phyloP scores from a whole-genome alignment of 2,113 vertebrate genomes.

The Lagopus leucura region DNA sequence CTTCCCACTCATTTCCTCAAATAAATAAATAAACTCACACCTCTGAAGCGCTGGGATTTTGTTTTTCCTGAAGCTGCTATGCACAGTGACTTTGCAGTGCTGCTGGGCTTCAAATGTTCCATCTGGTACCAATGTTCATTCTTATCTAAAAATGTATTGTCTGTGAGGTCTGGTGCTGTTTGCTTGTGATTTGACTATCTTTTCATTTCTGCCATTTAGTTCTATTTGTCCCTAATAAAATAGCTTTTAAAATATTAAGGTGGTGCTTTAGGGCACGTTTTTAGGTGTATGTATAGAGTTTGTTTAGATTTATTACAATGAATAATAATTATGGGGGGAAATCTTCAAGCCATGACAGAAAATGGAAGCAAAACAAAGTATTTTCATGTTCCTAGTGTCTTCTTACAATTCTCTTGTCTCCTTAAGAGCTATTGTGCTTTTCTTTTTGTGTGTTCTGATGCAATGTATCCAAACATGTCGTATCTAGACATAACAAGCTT shows the following conservation, averaged over 20 bases:
- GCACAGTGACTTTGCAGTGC: not conserved
- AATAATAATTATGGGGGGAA: not conserved
- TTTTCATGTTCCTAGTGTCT: not conserved
- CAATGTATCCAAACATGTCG: not conserved
- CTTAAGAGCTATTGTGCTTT: not conserved
- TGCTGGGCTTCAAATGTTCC: slow-evolving; percentile 16
- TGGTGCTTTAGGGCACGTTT: not conserved
- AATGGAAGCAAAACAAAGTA: not conserved
- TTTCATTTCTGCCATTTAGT: not conserved
- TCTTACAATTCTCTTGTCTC: not conserved
- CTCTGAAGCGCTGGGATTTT: not conserved
- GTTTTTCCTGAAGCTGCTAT: not conserved
- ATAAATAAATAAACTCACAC: not conserved
- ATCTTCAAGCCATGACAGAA: not conserved
- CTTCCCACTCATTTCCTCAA: not conserved
- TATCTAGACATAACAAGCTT: not conserved
- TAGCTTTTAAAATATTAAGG: not conserved
- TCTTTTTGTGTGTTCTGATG: not conserved
- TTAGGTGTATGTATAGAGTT: not conserved
- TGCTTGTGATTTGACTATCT: slow-evolving; percentile 1
- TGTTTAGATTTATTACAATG: not conserved
- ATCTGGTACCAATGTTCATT: slow-evolving; percentile 30
- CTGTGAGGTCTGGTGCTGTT: slow-evolving; percentile 28
- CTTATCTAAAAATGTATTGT: slow-evolving; percentile 12
- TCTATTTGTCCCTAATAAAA: slow-evolving; percentile 9